phyloP scores from a whole-genome alignment of 2,888 invertebrate genomes.

The Iselma pallidipennis region DNA sequence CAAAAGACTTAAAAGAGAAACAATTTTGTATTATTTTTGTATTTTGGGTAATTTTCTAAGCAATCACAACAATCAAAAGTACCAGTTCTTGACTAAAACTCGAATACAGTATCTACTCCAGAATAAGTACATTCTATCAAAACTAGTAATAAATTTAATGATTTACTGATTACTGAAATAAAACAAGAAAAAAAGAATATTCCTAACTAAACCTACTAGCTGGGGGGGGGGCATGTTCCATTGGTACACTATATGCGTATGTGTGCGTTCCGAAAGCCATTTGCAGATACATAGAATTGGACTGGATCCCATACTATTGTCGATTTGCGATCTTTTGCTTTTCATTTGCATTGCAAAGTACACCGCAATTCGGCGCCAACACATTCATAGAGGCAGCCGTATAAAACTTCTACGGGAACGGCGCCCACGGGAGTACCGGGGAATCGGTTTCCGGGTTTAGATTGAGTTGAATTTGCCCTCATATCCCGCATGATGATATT shows the following conservation, averaged over 20 bases:
- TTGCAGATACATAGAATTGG: slow-evolving; percentile 52
- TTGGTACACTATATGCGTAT: neutral
- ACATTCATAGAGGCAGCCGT: slow-evolving; percentile 41
- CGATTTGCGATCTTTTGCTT: slow-evolving; percentile 57
- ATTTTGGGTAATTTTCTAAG: neutral
- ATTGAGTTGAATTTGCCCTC: slow-evolving; percentile 56
- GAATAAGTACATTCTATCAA: no score
- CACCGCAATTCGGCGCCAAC: slow-evolving; percentile 53
- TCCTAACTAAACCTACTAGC: no score
- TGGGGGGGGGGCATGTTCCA: neutral
- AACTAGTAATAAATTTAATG: no score
- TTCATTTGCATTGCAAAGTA: slow-evolving; percentile 57
- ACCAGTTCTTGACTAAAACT: no score
- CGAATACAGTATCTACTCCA: no score
- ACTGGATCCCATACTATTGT: slow-evolving; percentile 53
- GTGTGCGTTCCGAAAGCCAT: slow-evolving; percentile 48
- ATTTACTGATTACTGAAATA: no score
- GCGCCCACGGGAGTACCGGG: slow-evolving; percentile 51
- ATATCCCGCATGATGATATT: slow-evolving; percentile 52
- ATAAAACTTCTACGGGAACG: slow-evolving; percentile 54
- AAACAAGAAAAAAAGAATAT: no score
- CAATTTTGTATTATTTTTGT: neutral
- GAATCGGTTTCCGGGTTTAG: slow-evolving; percentile 58
- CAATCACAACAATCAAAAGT: no score
- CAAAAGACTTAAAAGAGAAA: neutral